Conservation (phyloP, 2,888 invertebrate genomes). For the Synergus japonicus region DNA sequence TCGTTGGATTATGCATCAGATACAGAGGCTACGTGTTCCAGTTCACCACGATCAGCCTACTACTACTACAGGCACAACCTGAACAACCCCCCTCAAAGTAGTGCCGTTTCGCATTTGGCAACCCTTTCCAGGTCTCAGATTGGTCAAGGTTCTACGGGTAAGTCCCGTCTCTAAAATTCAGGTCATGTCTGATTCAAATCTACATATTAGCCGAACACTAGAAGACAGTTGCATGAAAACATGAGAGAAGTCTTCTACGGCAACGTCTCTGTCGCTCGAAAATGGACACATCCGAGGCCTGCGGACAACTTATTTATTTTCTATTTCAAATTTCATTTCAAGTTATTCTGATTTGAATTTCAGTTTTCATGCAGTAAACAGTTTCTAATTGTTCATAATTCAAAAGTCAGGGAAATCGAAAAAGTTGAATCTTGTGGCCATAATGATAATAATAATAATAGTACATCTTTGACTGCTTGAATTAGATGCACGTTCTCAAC, state of each 20-base stretch:
- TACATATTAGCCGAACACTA: conserved; percentile 15
- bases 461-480: conserved; percentile 22
- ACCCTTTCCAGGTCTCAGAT: conserved; percentile 75
- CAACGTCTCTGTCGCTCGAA: conserved; percentile 42
- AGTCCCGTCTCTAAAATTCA: not conserved
- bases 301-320: not conserved
- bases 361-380: not conserved
- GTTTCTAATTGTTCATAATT: not conserved
- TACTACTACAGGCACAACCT: conserved; percentile 83
- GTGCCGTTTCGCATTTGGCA: conserved; percentile 74
- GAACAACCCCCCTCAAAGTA: conserved; percentile 72
- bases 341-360: not conserved
- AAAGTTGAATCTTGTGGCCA: too few relatives aligned
- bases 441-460: too few relatives aligned
- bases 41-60: conserved; percentile 86
- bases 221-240: conserved; percentile 27
- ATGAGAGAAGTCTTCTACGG: conserved; percentile 41
- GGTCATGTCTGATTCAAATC: conserved; percentile 20
- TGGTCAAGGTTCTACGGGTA: conserved; percentile 74
- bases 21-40: conserved; percentile 91
- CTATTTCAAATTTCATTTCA: not conserved
- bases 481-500: conserved; percentile 17
- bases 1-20: conserved; percentile 96
- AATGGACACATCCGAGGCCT: conserved; percentile 21
- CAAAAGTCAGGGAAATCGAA: too few relatives aligned